Base-by-base conservation (phyloP, 2,113 vertebrate species). In the Cromileptes altivelis region DNA sequence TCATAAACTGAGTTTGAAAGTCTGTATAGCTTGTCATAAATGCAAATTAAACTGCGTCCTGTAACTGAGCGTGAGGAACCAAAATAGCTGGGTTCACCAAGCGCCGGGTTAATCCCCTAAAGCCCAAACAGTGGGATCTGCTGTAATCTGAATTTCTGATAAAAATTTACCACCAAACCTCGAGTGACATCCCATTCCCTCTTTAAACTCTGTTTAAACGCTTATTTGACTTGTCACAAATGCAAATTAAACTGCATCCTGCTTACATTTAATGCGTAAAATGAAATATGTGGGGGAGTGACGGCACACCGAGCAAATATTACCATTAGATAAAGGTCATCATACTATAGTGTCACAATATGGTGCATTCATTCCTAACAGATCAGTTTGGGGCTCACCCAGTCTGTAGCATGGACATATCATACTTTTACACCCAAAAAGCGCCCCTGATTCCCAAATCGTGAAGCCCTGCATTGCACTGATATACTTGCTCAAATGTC, bases 271-370 rank as follows among this genome's bases (percentile, higher is more conserved):
- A 50, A 15, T 30, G 0, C n/a, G 12, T 62, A 15, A 1, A 47
- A 15, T 12, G 11, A 11, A 56, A 61, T 27, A 18, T 33, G 7
- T 14, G 21, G 33, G 25, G 0, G 49, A 53, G 5, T 70, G 53
- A 57, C 9, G 4, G 19, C 70, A 12, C 2, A 47, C 19, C 13
- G 15, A 19, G 33, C 1, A 45, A 14, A 71, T 18, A 30, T 47
- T 6, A 30, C 6, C 45, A 17, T 68, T 30, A 63, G 50, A 74
- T 72, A 61, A 76, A 85, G 67, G 6, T 63, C 21, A 50, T 73
- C 56, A 52, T 11, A 23, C 13, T 14, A 27, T 3, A 56, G 40
- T 14, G 15, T 18, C n/a, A 47, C 3, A 17, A 2, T 45, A 11
- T 50, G 14, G 3, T 19, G 57, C 65, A 61, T 60, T 9, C 25